phyloP scores from a whole-genome alignment of 2,888 invertebrate genomes.

The Helobdella robusta region DNA sequence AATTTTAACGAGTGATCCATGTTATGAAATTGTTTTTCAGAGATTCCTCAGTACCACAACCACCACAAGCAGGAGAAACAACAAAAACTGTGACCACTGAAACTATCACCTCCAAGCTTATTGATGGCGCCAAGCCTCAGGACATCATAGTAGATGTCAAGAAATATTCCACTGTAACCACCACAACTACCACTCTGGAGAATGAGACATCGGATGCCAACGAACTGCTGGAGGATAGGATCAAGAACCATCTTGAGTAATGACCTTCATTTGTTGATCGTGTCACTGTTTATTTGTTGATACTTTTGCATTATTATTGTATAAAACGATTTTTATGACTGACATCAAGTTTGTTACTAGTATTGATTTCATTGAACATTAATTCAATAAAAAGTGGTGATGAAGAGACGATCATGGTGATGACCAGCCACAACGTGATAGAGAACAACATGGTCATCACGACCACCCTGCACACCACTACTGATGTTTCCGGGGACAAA shows the following conservation, averaged over 20 bases:
- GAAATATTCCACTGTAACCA: slow-evolving; percentile 21
- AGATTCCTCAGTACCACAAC: too few relatives aligned
- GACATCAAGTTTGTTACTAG: neutral
- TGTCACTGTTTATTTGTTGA: too few relatives aligned
- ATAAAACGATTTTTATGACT: neutral
- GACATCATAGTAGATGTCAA: slow-evolving; percentile 21
- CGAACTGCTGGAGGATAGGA: slow-evolving; percentile 24
- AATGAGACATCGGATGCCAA: slow-evolving; percentile 14
- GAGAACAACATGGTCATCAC: slow-evolving; percentile 28
- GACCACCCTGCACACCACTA: slow-evolving; percentile 24
- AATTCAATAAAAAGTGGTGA: neutral
- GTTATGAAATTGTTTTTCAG: too few relatives aligned
- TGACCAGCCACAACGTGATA: slow-evolving; percentile 24
- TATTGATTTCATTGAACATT: neutral
- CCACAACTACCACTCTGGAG: slow-evolving; percentile 22
- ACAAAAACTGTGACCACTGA: neutral
- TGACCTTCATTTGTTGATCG: too few relatives aligned
- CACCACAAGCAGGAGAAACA: neutral
- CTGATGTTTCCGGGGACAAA: slow-evolving; percentile 16
- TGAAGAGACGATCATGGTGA: slow-evolving; percentile 22
- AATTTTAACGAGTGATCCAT: too few relatives aligned
- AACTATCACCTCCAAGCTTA: neutral
- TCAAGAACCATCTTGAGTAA: slow-evolving; percentile 24
- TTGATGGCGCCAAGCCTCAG: neutral
- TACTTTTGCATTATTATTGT: too few relatives aligned